phyloP scores from a whole-genome alignment of 1,140 invertebrate species.

The Drosophila teissieri region DNA sequence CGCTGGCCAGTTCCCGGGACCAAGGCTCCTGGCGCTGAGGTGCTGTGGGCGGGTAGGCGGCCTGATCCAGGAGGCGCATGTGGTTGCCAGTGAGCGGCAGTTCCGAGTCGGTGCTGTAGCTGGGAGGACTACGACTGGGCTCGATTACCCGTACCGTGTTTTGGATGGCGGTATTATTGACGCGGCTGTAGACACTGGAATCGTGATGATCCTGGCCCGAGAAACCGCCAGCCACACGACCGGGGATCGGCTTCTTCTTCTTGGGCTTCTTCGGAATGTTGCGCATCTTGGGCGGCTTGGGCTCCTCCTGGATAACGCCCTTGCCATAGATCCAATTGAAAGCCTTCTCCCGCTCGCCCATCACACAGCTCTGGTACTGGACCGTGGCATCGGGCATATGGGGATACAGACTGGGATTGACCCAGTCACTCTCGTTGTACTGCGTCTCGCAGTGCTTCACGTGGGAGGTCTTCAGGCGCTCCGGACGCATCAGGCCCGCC shows the following conservation, averaged over 20 bases:
- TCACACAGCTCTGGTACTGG: conserved; percentile 57
- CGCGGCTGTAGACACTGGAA: conserved; percentile 1
- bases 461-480: conserved; percentile 51
- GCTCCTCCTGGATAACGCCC: conserved; percentile 49
- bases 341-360: conserved; percentile 46
- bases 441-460: conserved; percentile 62
- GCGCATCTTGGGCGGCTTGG: conserved; percentile 51
- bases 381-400: conserved; percentile 54
- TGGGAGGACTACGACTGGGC: background rate
- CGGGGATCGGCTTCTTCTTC: conserved; percentile 14
- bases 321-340: conserved; percentile 66
- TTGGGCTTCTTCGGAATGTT: conserved; percentile 45
- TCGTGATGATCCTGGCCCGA: background rate
- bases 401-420: conserved; percentile 49
- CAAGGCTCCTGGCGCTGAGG: conserved; percentile 19
- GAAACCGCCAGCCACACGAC: conserved; percentile 36
- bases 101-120: conserved; percentile 8
- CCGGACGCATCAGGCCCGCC: conserved; percentile 72
- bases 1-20: conserved; percentile 9
- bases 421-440: conserved; percentile 76
- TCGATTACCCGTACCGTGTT: background rate
- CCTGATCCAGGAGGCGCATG: conserved; percentile 39
- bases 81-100: conserved; percentile 17
- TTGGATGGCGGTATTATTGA: background rate
- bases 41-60: conserved; percentile 38